These are phyloP conservation scores for Argyrosomus regius DNA, from an alignment of 2,797 vertebrate genomes.

Conservation along the genomic window DNA sequence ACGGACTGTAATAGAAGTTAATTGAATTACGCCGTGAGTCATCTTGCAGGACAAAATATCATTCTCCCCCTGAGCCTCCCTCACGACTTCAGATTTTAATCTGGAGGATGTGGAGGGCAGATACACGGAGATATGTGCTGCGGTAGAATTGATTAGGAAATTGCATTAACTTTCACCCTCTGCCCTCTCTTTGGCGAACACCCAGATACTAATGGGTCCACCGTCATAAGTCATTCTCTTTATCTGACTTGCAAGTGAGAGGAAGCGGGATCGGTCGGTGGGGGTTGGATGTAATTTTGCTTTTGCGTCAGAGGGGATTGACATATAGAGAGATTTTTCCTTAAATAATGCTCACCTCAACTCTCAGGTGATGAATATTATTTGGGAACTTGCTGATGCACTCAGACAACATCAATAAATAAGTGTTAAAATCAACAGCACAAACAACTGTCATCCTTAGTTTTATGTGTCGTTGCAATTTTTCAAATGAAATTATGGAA, in stretches of 20 bases:
- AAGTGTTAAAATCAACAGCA: neutral
- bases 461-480: too few relatives aligned
- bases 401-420: too few relatives aligned
- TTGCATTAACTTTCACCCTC: constrained; percentile 79
- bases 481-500: neutral
- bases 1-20: constrained; percentile 31
- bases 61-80: neutral
- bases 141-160: constrained; percentile 77
- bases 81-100: constrained; percentile 53
- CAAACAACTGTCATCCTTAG: neutral
- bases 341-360: neutral
- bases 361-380: neutral
- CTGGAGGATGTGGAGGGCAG: constrained; percentile 60
- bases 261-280: neutral
- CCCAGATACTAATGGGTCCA: constrained; percentile 78
- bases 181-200: constrained; percentile 62
- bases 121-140: constrained; percentile 62
- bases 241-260: constrained; percentile 39
- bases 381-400: too few relatives aligned
- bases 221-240: constrained; percentile 71
- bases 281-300: constrained; percentile 7
- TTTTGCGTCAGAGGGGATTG: neutral
- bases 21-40: constrained; percentile 64
- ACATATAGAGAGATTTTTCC: neutral
- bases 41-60: constrained; percentile 46